phyloP scores from a whole-genome alignment of 2,888 invertebrate species.

The Beris morrisii region DNA sequence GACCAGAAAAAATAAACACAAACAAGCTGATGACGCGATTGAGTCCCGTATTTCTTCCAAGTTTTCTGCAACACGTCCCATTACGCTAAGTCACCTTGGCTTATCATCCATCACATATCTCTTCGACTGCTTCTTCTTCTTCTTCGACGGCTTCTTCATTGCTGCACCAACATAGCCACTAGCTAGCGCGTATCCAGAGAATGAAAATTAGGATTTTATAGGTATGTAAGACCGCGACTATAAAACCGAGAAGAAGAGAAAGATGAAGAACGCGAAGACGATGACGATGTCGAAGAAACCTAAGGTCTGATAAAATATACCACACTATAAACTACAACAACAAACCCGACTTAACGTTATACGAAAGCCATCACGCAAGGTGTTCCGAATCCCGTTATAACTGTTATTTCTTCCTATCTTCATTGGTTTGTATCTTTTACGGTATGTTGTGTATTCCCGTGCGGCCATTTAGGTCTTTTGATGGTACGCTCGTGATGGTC shows the following conservation, averaged over 20 bases:
- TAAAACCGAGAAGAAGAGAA: background rate
- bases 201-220: too few species aligned
- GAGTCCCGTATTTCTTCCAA: slow-evolving; percentile 2
- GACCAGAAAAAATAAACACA: too few species aligned
- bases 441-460: slow-evolving; percentile 28
- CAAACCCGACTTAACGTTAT: slow-evolving; percentile 30
- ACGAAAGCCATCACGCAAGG: slow-evolving; percentile 42
- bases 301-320: background rate
- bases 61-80: background rate
- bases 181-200: too few species aligned
- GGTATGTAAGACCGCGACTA: background rate
- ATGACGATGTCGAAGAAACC: slow-evolving; percentile 16
- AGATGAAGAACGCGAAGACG: background rate
- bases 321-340: slow-evolving; percentile 1
- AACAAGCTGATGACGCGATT: background rate
- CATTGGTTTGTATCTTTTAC: slow-evolving; percentile 20
- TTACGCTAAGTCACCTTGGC: too few species aligned
- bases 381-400: slow-evolving; percentile 45
- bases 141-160: too few species aligned
- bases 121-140: too few species aligned
- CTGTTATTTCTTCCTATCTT: slow-evolving; percentile 41
- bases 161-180: too few species aligned
- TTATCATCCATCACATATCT: too few species aligned
- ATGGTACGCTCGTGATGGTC: too few species aligned
- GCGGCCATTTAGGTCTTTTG: slow-evolving; percentile 1